Conservation (phyloP, 2,888 invertebrate species). For the Trichopria drosophilae region DNA sequence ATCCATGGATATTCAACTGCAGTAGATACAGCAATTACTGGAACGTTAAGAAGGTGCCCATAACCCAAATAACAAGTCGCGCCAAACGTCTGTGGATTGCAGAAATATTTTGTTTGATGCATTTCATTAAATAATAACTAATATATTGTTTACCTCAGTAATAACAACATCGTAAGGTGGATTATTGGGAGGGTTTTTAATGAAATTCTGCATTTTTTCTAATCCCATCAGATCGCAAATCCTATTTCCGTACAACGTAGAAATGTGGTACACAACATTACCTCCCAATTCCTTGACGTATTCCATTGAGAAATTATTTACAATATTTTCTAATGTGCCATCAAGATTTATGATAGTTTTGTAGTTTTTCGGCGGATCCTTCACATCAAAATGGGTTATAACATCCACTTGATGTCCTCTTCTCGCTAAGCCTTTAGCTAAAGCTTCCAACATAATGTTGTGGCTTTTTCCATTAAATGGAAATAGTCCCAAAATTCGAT, state of each 20-base stretch:
- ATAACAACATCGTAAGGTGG: slow-evolving; percentile 45
- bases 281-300: background rate
- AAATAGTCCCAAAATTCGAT: slow-evolving; percentile 58
- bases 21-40: slow-evolving; percentile 64
- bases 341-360: slow-evolving; percentile 49
- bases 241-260: slow-evolving; percentile 28
- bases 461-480: slow-evolving; percentile 59
- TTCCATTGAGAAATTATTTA: slow-evolving; percentile 41
- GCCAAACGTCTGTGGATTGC: background rate
- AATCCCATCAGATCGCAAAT: slow-evolving; percentile 35
- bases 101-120: background rate
- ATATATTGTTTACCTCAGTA: slow-evolving; percentile 37
- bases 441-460: slow-evolving; percentile 56
- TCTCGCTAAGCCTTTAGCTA: slow-evolving; percentile 56
- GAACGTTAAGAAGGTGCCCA: slow-evolving; percentile 62
- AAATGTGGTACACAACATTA: slow-evolving; percentile 9
- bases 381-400: slow-evolving; percentile 51
- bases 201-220: slow-evolving; percentile 36
- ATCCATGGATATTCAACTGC: slow-evolving; percentile 65
- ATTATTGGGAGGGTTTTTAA: slow-evolving; percentile 40
- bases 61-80: slow-evolving; percentile 59
- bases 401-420: slow-evolving; percentile 59
- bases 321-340: slow-evolving; percentile 28
- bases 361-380: slow-evolving; percentile 48
- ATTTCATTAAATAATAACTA: slow-evolving; percentile 1